phyloP scores from a whole-genome alignment of 2,888 invertebrate species.

The Aromia moschata region DNA sequence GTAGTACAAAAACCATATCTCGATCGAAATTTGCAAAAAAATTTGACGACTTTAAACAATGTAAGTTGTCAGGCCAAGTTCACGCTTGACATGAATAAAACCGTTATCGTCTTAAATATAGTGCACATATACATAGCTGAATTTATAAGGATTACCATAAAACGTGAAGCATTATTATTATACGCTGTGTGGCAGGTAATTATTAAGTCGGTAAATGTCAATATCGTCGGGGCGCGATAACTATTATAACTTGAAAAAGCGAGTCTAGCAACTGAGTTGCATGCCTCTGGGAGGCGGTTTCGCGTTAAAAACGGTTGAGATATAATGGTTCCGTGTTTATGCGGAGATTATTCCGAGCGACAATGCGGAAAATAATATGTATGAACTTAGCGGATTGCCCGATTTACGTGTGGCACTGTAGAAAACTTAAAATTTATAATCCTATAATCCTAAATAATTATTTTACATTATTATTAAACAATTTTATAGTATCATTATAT shows the following conservation, averaged over 20 bases:
- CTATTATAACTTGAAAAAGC: conserved; percentile 28
- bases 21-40: neutral
- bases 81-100: neutral
- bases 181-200: conserved; percentile 8
- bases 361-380: conserved; percentile 30
- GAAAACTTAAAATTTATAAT: too few relatives aligned
- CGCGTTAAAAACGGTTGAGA: conserved; percentile 25
- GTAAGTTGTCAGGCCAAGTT: neutral
- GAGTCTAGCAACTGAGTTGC: conserved; percentile 31
- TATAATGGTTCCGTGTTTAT: conserved; percentile 41
- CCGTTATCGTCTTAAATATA: neutral
- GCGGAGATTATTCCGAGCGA: conserved; percentile 34
- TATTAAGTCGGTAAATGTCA: conserved; percentile 22
- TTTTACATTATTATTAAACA: too few relatives aligned
- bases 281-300: conserved; percentile 36
- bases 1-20: too few relatives aligned
- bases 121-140: neutral
- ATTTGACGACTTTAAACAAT: neutral
- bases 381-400: neutral
- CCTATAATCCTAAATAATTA: too few relatives aligned
- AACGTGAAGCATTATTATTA: conserved; percentile 5
- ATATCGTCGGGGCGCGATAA: conserved; percentile 18
- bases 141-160: conserved; percentile 13
- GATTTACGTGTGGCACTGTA: too few relatives aligned
- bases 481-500: too few relatives aligned